These are phyloP conservation scores for Neogale vison DNA, from an alignment of 2,113 vertebrate species.

Conservation along the genomic window DNA sequence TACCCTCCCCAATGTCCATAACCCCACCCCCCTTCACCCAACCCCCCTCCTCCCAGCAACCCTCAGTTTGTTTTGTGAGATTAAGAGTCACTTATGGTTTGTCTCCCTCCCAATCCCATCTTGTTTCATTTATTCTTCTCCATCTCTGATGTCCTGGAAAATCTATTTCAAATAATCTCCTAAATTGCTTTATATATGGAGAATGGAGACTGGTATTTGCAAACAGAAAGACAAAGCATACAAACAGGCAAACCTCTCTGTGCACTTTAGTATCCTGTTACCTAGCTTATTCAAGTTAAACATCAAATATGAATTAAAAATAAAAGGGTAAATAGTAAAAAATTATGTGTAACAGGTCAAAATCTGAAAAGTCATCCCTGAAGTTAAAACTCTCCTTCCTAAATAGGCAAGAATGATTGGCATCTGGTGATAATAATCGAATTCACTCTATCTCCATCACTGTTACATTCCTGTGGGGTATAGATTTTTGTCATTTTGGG, in stretches of 20 bases:
- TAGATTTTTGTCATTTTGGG: neutral
- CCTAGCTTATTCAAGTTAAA: neutral
- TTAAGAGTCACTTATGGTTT: no score
- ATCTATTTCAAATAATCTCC: neutral
- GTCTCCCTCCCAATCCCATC: no score
- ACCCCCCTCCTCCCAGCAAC: no score
- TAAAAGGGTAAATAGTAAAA: neutral
- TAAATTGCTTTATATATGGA: neutral
- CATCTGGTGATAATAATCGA: neutral
- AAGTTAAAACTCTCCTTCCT: neutral
- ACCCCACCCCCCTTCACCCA: no score
- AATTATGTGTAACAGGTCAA: neutral
- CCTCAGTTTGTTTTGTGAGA: no score
- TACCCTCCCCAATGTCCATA: no score
- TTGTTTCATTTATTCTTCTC: no score
- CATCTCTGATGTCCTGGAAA: neutral
- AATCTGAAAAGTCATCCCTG: neutral
- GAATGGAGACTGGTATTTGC: neutral
- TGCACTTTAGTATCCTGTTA: neutral
- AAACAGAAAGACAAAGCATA: neutral
- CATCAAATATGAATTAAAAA: neutral
- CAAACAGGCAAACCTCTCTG: neutral
- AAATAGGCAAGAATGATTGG: neutral
- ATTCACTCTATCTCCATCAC: neutral
- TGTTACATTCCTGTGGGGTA: neutral